Conservation (phyloP, 2,888 invertebrate species). For the Pandemis cinnamomeana region DNA sequence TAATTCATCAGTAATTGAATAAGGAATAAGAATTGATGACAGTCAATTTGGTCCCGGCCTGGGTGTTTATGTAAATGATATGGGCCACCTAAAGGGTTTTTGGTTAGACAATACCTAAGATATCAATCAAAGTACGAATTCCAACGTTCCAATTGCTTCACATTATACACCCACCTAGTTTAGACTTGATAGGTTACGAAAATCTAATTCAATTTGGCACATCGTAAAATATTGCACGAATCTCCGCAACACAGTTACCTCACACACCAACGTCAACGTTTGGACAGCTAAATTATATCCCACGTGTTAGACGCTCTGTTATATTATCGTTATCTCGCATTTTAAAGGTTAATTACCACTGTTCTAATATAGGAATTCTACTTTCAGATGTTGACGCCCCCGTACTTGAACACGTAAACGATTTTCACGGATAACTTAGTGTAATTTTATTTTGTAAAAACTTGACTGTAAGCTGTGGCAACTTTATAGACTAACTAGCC, state of each 20-base stretch:
- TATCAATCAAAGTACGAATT: neutral
- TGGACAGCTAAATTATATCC: conserved; percentile 50
- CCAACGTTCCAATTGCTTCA: neutral
- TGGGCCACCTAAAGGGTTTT: no score
- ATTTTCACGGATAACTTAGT: no score
- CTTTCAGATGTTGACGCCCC: neutral
- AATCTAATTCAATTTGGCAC: conserved; percentile 6
- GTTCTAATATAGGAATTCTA: neutral
- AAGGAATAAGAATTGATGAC: no score
- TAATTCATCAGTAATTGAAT: no score
- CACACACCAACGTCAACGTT: conserved; percentile 28
- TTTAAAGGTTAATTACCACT: conserved; percentile 47
- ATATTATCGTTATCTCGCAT: conserved; percentile 47
- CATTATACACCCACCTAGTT: neutral
- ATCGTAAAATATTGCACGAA: neutral
- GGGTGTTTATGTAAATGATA: no score
- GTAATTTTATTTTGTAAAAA: no score
- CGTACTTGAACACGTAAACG: neutral
- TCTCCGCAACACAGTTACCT: neutral
- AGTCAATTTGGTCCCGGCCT: no score
- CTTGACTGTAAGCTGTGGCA: no score
- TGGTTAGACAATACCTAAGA: no score
- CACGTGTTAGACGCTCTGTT: conserved; percentile 42
- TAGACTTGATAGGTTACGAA: neutral
- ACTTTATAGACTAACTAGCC: no score